phyloP scores from a whole-genome alignment of 2,113 vertebrate species.

The Gymnobelideus leadbeateri region DNA sequence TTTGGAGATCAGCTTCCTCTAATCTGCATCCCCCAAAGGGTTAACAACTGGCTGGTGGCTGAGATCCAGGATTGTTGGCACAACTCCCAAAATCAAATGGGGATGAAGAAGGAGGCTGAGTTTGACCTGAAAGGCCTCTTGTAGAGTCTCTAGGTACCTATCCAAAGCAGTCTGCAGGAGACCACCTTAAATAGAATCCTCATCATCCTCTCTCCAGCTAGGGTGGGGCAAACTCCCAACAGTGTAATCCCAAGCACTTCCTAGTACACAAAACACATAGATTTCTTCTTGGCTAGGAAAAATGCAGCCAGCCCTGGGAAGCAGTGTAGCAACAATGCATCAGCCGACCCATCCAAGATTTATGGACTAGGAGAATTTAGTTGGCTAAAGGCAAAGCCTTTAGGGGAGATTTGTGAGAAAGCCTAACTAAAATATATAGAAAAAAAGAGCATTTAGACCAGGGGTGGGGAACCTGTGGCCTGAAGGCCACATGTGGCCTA shows the following conservation, averaged over 20 bases:
- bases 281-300: slow-evolving; percentile 27
- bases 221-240: background rate
- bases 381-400: background rate
- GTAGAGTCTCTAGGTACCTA: background rate
- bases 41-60: background rate
- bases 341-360: background rate
- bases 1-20: background rate
- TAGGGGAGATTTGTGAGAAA: background rate
- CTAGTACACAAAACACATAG: background rate
- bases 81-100: background rate
- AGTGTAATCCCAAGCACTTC: background rate
- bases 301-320: background rate
- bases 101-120: background rate
- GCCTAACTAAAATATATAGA: background rate
- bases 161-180: background rate
- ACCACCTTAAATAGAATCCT: slow-evolving; percentile 53
- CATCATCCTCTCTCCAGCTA: background rate
- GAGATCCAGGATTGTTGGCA: background rate
- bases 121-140: background rate
- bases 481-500: too few relatives aligned
- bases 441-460: background rate
- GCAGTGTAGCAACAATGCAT: background rate
- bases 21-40: background rate
- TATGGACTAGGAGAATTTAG: slow-evolving; percentile 12
- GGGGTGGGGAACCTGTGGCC: too few relatives aligned